Conservation (phyloP, 2,888 invertebrate species). For the Parelbella ahira region DNA sequence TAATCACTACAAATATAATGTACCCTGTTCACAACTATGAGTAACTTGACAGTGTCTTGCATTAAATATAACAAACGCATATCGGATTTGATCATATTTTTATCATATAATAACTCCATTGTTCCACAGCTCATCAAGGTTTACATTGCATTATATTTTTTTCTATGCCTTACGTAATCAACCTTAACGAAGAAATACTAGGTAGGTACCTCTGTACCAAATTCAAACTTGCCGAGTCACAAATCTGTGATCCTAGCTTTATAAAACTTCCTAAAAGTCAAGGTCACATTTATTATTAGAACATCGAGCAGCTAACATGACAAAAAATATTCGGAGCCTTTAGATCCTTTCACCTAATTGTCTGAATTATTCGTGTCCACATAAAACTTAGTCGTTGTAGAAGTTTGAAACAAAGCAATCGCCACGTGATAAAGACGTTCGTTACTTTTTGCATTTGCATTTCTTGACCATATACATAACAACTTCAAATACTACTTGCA, state of each 20-base stretch:
- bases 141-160: conserved; percentile 1
- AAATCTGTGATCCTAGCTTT: conserved; percentile 2
- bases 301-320: conserved; percentile 5
- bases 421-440: conserved; percentile 36
- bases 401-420: conserved; percentile 44
- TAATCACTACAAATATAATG: no score
- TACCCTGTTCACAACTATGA: no score
- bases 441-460: conserved; percentile 56
- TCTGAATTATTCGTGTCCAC: conserved; percentile 35
- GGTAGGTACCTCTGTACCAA: no score
- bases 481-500: conserved; percentile 42
- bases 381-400: conserved; percentile 31
- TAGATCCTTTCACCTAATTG: conserved; percentile 34
- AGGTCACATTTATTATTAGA: conserved; percentile 27
- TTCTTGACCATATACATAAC: conserved; percentile 37
- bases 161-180: conserved; percentile 1
- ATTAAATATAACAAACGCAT: no score
- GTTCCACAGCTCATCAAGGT: conserved; percentile 7
- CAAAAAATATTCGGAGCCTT: conserved; percentile 26
- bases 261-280: conserved; percentile 27
- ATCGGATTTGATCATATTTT: conserved; percentile 5
- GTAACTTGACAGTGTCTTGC: no score
- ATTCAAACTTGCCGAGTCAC: conserved; percentile 2
- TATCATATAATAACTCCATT: conserved; percentile 8
- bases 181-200: neutral